Percentiles rank a stretch among this genome's conserved stretches.
These are phyloP conservation scores for Epistrophe grossulariae DNA, from an alignment of 2,888 invertebrate species.

Conservation along the genomic window DNA sequence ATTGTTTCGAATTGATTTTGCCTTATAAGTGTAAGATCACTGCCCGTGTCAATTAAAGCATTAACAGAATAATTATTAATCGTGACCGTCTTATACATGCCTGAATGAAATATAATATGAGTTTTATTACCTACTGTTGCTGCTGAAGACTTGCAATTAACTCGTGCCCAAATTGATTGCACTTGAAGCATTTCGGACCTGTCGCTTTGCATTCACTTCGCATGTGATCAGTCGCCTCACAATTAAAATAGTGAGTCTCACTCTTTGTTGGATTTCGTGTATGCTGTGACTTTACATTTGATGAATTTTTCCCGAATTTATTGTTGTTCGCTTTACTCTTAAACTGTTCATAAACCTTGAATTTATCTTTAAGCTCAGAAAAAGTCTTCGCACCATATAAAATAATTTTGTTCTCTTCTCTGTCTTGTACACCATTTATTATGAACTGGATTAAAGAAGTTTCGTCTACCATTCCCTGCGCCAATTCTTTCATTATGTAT, in stretches of 20 bases:
- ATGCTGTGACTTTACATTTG: too few species aligned
- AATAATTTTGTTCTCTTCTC: too few species aligned
- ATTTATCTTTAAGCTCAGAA: too few species aligned
- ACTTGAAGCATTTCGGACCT: not conserved
- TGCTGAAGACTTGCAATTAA: constrained; percentile 18
- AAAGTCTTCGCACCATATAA: too few species aligned
- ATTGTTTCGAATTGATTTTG: too few species aligned
- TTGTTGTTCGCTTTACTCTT: too few species aligned
- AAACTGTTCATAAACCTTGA: too few species aligned
- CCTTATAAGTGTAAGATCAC: too few species aligned
- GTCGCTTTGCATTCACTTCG: not conserved
- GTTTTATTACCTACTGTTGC: not conserved
- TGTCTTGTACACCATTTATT: not conserved
- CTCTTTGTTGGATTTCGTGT: too few species aligned
- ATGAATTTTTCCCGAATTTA: too few species aligned
- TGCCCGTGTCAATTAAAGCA: not conserved
- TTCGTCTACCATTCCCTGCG: not conserved
- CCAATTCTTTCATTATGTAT: not conserved
- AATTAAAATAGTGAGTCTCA: not conserved
- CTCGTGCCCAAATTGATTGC: constrained; percentile 40
- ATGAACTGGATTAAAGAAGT: constrained; percentile 18
- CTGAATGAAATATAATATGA: not conserved
- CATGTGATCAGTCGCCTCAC: not conserved
- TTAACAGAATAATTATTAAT: constrained; percentile 21
- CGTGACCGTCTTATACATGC: not conserved